Conservation (phyloP, 1,140 invertebrate genomes). For the Scaptomyza hsui region DNA sequence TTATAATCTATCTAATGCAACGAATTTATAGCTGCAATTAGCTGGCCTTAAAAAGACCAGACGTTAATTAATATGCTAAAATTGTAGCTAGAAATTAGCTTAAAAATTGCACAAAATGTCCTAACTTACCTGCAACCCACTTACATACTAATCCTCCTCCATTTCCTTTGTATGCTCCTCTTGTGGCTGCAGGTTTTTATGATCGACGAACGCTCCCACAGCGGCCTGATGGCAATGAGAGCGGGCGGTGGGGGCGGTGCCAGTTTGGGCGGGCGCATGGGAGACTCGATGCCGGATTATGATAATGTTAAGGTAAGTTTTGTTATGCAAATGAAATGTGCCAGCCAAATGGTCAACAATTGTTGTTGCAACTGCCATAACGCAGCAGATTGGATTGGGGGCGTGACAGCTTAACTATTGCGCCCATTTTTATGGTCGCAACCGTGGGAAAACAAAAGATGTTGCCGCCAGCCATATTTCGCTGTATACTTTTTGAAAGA, state of each 20-base stretch:
- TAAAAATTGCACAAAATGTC: constrained; percentile 15
- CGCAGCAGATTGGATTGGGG: constrained; percentile 1
- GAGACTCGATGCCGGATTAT: constrained; percentile 85
- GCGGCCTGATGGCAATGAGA: constrained; percentile 73
- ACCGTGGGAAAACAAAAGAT: constrained; percentile 71
- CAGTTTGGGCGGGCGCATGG: constrained; percentile 73
- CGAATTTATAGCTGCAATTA: constrained; percentile 38
- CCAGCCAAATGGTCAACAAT: constrained; percentile 53
- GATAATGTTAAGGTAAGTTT: constrained; percentile 86
- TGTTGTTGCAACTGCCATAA: constrained; percentile 28
- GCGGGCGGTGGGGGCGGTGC: constrained; percentile 67
- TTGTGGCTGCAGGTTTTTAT: constrained; percentile 72
- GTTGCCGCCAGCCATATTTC: constrained; percentile 56
- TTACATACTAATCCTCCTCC: neutral
- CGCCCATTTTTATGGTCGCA: constrained; percentile 42
- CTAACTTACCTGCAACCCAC: neutral
- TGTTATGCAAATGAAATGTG: constrained; percentile 68
- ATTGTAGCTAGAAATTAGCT: constrained; percentile 34
- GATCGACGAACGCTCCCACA: constrained; percentile 83
- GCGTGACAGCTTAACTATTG: constrained; percentile 51
- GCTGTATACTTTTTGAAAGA: constrained; percentile 42
- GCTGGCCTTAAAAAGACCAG: constrained; percentile 26
- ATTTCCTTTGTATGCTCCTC: neutral
- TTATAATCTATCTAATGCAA: constrained; percentile 8
- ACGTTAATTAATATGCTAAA: constrained; percentile 36